Base-by-base conservation (phyloP, 2,113 vertebrate genomes). In the Tupaia chinensis region DNA sequence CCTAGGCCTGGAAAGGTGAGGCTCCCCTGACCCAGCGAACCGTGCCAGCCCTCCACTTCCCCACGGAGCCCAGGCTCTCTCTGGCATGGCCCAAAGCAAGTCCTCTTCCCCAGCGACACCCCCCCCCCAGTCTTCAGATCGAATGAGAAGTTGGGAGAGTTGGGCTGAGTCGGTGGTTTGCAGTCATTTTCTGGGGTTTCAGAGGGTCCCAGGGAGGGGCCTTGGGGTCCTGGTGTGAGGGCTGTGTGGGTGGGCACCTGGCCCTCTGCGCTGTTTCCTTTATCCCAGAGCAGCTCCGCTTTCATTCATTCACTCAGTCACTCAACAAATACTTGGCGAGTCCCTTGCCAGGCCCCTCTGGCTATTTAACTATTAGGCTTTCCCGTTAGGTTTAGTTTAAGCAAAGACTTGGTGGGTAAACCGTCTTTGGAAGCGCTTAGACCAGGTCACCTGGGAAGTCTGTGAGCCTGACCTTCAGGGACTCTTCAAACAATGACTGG, bases 1-100 rank as follows among this genome's bases (percentile, higher is more conserved):
- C 96, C 99, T 99, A 81, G 98, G 99, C 97, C 96, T 99, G 96
- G 98, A 99, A 91, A 99, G 99, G 99, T 99, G 99, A 98, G 98
- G 87, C 27, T 81, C 87, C 77, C 56, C 87, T 27, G 44, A 70
- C 70, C 19, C 29, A 54, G 69, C 25, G 7, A n/a, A 27, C 20
- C 63, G 53, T 8, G 5, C 19, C 53, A 14, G 20, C 0, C 7
- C 20, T 1, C 2, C 0, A 0, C 1, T 1, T 25, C 60, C 5
- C 7, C 23, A 7, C 0, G 2, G 11, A 7, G 34, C n/a, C 65
- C 72, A 1, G n/a, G 34, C 16, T 54, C 61, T 60, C 25, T 72
- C 13, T 60, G 65, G 14, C 11, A 0, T 60, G 25, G 10, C 66
- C n/a, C 3, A 12, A 53, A 12, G 20, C 3, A 12, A 0, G 60